Evolutionary conservation across 2,113 vertebrate genomes (phyloP), one percentile per base, ranked within the genome.

Genomic region (Bubo scandiacus): DNA sequence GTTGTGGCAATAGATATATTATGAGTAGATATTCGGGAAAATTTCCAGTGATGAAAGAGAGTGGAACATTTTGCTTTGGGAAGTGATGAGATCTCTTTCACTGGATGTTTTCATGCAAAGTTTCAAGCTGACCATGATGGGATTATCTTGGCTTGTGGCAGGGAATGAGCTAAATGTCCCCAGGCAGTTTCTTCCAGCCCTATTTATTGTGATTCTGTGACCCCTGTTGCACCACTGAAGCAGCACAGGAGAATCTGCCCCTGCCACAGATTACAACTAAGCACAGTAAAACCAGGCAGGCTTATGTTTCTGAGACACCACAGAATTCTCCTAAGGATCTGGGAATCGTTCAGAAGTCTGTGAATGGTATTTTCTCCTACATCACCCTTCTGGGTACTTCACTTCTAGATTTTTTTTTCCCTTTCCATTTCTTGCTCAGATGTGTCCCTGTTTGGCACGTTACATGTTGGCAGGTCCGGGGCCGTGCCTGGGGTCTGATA

Each of bases 11-110:
- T 16, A 62, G 29, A 4, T 17, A 6, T 19, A 10, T 25, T 55
- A 26, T 9, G 45, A 34, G 38, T 36, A 2, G 4, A 8, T 4
- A 12, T 2, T 9, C 52, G 20, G 22, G 47, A 7, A 45, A 67
- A 58, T 7, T n/a, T 51, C 32, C 32, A 0, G 0, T 4, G 6
- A n/a, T 6, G 23, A 51, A 54, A 23, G 57, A 19, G 10, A 54
- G 38, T 2, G 29, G 9, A 51, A 23, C 11, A 21, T 38, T 67
- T 62, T 79, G 34, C 26, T 51, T 66, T 30, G 45, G 30, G 26
- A 65, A 75, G 40, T 43, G 43, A 43, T 22, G 42, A 29, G 15
- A 23, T 23, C 40, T 29, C 47, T 72, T 21, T 51, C 74, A 8
- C 10, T 4, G 9, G 30, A 3, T 4, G 3, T 15, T 49, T 36